Evolutionary conservation across 35 echinoderm and acorn worm species (phyloP).

Genomic region (Amphiura filiformis): DNA sequence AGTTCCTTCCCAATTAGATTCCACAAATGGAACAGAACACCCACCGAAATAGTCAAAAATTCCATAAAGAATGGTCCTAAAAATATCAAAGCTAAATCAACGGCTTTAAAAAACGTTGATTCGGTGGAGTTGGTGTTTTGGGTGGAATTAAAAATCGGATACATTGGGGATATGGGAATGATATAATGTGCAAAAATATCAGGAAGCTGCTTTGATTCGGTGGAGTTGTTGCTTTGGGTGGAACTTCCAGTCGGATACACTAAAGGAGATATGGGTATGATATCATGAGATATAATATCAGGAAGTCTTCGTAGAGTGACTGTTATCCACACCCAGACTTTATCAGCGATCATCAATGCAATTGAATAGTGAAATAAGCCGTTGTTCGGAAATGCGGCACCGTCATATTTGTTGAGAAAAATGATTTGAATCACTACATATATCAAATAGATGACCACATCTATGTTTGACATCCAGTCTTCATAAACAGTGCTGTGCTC

Average conservation of each 20-base stretch:
- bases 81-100: too few relatives aligned
- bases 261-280: too few relatives aligned
- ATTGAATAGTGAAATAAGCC: not conserved
- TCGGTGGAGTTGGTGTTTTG: not conserved
- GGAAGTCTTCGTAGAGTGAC: not conserved
- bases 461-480: not conserved
- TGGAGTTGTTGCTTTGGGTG: not conserved
- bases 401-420: not conserved
- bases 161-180: not conserved
- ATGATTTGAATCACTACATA: not conserved
- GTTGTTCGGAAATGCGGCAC: not conserved
- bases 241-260: too few relatives aligned
- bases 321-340: not conserved
- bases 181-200: not conserved
- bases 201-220: not conserved
- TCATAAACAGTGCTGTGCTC: not conserved
- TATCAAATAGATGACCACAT: not conserved
- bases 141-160: not conserved
- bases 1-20: not conserved
- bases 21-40: not conserved
- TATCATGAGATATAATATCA: not conserved
- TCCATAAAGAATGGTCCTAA: not conserved
- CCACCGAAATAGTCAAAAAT: not conserved
- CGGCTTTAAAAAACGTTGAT: too few relatives aligned
- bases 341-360: slow-evolving; percentile 5